phyloP scores from a whole-genome alignment of 2,888 invertebrate species.

The Thereva nobilitata region DNA sequence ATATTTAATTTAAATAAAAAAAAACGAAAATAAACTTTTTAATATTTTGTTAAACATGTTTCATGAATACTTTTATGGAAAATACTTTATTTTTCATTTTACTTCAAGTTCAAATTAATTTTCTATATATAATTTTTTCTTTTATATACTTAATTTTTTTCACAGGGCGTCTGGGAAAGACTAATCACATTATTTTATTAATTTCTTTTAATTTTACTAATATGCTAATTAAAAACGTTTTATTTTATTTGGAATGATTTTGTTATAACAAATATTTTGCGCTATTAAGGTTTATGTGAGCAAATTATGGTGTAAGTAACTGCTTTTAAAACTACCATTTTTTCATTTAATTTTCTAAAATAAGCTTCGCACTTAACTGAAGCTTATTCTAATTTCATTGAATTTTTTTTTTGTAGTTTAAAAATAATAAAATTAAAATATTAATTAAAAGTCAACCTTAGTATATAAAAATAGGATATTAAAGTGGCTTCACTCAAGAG shows the following conservation, averaged over 20 bases:
- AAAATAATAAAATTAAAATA: too few relatives aligned
- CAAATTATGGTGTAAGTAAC: neutral
- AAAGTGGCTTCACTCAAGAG: too few relatives aligned
- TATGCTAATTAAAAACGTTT: conserved; percentile 29
- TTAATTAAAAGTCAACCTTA: too few relatives aligned
- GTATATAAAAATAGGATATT: too few relatives aligned
- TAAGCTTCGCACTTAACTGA: too few relatives aligned
- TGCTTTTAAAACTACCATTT: too few relatives aligned
- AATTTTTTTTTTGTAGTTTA: too few relatives aligned
- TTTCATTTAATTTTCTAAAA: too few relatives aligned
- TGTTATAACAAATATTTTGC: too few relatives aligned
- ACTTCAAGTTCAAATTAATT: conserved; percentile 16
- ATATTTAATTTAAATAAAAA: neutral
- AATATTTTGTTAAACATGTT: neutral
- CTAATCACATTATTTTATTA: conserved; percentile 54
- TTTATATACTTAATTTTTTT: conserved; percentile 45
- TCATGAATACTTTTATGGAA: conserved; percentile 25
- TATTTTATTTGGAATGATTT: conserved; percentile 23
- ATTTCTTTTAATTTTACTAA: conserved; percentile 39
- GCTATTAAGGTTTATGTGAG: conserved; percentile 1
- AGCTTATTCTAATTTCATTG: too few relatives aligned
- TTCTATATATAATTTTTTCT: conserved; percentile 40
- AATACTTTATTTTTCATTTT: conserved; percentile 25
- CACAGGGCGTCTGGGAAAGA: conserved; percentile 59
- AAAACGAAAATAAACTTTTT: neutral